Base-by-base conservation (phyloP, 1,140 invertebrate genomes). In the Hesperophylax magnus region DNA sequence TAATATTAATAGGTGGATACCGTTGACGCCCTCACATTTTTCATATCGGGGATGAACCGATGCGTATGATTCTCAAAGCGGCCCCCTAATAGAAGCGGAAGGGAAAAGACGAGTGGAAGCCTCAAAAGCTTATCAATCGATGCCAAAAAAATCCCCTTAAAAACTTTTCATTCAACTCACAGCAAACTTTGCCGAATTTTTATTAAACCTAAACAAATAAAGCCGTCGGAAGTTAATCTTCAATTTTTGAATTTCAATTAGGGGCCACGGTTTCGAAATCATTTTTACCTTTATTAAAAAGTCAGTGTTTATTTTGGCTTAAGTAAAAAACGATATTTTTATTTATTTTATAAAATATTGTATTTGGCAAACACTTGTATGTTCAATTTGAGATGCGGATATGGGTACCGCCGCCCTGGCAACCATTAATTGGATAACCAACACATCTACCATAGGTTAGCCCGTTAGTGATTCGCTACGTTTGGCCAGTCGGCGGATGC, bases 31-130 rank as follows among this genome's bases (percentile, higher is more conserved):
- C 22, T 39, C 2, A 7, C 0, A 7, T 1, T 27, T 67, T 67
- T 31, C 24, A 67, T 67, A 39, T n/a, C 11, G 14, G 4, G 8
- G 31, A 76, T 60, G 71, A 74, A 75, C 24, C 60, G 79, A 63
- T n/a, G 79, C 79, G 69, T 20, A 63, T 76, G 65, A 80, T 80
- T 60, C 61, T 54, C 58, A 80, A 80, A 67, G 56, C 56, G 31
- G 69, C 15, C 24, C 67, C 69, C 69, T 67, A 11, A 24, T 72
- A 72, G 2, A 14, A 72, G 9, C 11, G 11, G 22, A 53, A 72
- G 18, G n/a, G 47, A 53, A 72, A 52, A 72, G 47, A 3, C 39
- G 39, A 0, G 14, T 22, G 8, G 47, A 18, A 53, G 69, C 69
- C 47, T 72, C 27, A 2, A 27, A 67, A 18, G 69, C 69, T 72